A percentile compares a stretch with the other conserved stretches of the same genome.
phyloP scores from a whole-genome alignment of 2,888 invertebrate genomes.

The Sarcophaga variegata region DNA sequence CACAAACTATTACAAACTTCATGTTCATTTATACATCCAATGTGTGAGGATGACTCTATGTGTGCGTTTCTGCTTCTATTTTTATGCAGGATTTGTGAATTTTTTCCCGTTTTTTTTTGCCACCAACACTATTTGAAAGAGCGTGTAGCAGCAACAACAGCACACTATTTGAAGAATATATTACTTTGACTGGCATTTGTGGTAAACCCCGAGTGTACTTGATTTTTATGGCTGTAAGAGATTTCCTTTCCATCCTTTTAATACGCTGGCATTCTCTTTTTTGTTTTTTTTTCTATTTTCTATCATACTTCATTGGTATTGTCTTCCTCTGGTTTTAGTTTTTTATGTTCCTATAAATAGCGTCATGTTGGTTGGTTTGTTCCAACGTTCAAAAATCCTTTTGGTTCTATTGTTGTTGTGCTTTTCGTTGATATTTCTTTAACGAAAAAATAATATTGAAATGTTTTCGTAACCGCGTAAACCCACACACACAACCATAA shows the following conservation, averaged over 20 bases:
- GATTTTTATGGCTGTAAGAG: constrained; percentile 64
- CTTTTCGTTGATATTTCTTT: constrained; percentile 1
- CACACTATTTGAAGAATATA: constrained; percentile 52
- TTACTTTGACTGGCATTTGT: constrained; percentile 61
- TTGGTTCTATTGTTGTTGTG: background rate
- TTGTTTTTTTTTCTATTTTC: constrained; percentile 10
- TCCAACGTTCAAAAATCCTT: background rate
- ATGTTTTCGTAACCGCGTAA: constrained; percentile 56
- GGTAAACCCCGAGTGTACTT: constrained; percentile 61
- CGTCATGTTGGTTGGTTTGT: constrained; percentile 14
- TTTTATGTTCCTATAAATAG: constrained; percentile 35
- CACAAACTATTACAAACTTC: background rate
- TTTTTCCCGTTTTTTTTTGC: background rate
- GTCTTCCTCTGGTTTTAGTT: constrained; percentile 4
- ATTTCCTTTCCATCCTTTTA: constrained; percentile 37
- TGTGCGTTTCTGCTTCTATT: background rate
- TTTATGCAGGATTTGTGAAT: background rate
- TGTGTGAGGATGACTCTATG: background rate
- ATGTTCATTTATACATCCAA: constrained; percentile 16
- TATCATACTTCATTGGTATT: constrained; percentile 56
- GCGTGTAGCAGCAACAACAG: background rate
- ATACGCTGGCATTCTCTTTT: background rate
- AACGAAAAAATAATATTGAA: constrained; percentile 53
- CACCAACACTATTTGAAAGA: constrained; percentile 14
- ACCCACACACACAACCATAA: constrained; percentile 52